These are phyloP conservation scores for Drosophila rhopaloa DNA, from an alignment of 1,140 invertebrate species.

Conservation along the genomic window DNA sequence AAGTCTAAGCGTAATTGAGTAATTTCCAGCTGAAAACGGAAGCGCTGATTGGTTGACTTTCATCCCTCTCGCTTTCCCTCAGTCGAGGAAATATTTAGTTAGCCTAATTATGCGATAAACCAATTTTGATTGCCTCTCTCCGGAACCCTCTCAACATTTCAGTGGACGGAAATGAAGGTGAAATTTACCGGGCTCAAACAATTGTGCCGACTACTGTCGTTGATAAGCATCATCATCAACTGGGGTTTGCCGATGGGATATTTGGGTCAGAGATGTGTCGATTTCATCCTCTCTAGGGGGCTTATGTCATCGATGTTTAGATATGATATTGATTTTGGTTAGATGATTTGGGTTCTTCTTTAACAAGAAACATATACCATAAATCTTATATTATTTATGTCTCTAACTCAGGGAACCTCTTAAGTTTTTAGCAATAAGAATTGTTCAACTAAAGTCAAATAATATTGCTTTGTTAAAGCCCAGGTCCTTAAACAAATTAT, in stretches of 20 bases:
- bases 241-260: slow-evolving; percentile 3
- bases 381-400: too few species aligned
- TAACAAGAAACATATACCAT: too few species aligned
- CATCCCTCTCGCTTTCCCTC: background rate
- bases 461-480: too few species aligned
- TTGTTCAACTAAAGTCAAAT: background rate
- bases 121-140: slow-evolving; percentile 60
- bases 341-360: too few species aligned
- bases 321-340: too few species aligned
- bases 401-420: too few species aligned
- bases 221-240: slow-evolving; percentile 52
- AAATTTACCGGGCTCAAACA: slow-evolving; percentile 60
- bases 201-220: slow-evolving; percentile 48
- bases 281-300: background rate
- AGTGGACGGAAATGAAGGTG: slow-evolving; percentile 54
- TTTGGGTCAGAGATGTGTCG: slow-evolving; percentile 27
- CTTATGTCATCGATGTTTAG: too few species aligned
- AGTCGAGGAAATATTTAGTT: slow-evolving; percentile 65
- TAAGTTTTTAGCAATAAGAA: background rate
- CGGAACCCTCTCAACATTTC: background rate
- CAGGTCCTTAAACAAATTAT: background rate
- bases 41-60: slow-evolving; percentile 52
- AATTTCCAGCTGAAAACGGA: slow-evolving; percentile 69
- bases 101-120: slow-evolving; percentile 77
- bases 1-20: slow-evolving; percentile 76